Evolutionary conservation across 2,113 vertebrate genomes (phyloP).

Genomic region (Haliaeetus leucogaster): DNA sequence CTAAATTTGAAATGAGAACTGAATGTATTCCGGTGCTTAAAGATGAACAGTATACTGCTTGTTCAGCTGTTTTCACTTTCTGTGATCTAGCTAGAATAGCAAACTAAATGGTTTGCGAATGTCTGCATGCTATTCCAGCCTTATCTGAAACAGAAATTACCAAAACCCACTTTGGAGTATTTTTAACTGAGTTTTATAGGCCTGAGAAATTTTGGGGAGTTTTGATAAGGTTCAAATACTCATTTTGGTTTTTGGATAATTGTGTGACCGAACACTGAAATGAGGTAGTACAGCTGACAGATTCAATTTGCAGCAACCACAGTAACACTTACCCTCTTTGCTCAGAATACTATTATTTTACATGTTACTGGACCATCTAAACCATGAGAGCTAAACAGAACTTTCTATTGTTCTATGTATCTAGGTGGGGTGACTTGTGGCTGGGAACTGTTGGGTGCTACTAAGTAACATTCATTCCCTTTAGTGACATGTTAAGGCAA

Average conservation of each 20-base stretch:
- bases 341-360: neutral
- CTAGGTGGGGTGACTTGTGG: neutral
- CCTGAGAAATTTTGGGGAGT: neutral
- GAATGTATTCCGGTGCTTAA: neutral
- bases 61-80: neutral
- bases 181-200: neutral
- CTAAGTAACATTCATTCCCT: neutral
- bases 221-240: neutral
- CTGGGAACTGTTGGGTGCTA: neutral
- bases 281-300: neutral
- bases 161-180: neutral
- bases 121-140: neutral
- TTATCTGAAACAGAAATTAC: neutral
- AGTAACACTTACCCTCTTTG: neutral
- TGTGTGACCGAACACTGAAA: neutral
- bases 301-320: neutral
- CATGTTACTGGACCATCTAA: neutral
- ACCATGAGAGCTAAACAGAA: neutral
- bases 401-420: neutral
- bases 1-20: neutral
- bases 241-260: accelerated
- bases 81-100: neutral
- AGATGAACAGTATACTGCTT: neutral
- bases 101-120: neutral
- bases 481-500: neutral